Base-by-base conservation (phyloP, 2,113 vertebrate species). In the Machaerirhynchus nigripectus region DNA sequence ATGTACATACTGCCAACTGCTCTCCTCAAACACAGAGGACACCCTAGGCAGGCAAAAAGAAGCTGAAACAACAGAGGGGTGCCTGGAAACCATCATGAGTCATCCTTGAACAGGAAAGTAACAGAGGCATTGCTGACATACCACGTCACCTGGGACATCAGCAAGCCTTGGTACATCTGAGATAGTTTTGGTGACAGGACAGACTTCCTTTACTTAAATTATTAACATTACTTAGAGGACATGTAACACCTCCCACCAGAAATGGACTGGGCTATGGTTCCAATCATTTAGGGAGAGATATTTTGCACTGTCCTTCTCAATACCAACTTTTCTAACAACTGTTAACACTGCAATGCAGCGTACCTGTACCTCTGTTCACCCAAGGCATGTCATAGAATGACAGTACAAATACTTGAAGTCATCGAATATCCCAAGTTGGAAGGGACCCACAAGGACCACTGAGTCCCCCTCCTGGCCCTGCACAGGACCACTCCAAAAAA, bases 341-440 rank as follows among this genome's bases (percentile, higher is more conserved):
- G 13, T 27, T 84, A 92, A 47, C 15, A 57, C 19, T 37, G 61
- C 88, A 60, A 84, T 33, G 40, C 44, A 92, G 37, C 0, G 0
- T 21, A 83, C 35, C 37, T 31, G 37, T 40, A 49, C 12, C 40
- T 57, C 61, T 73, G 19, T 30, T 70, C 40, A 76, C 37, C 10
- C 10, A 50, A 33, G 23, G 15, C 35, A 5, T 4, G 56, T 6
- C 15, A 55, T 1, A 82, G 40, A 74, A 40, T 40, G 20, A 47
- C n/a, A 26, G 47, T 1, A 53, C 0, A 0, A 2, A 0, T 13
- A 70, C 15, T 11, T 63, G 31, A 74, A 61, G 35, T 49, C 40
- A 39, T 3, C 27, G 47, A 61, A 8, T 27, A 69, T 27, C 3
- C 0, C 0, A 1, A 55, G n/a, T 23, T 83, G 28, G 17, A 47